Base-by-base conservation (phyloP, 2,888 invertebrate species). In the Brachyopa scutellaris region DNA sequence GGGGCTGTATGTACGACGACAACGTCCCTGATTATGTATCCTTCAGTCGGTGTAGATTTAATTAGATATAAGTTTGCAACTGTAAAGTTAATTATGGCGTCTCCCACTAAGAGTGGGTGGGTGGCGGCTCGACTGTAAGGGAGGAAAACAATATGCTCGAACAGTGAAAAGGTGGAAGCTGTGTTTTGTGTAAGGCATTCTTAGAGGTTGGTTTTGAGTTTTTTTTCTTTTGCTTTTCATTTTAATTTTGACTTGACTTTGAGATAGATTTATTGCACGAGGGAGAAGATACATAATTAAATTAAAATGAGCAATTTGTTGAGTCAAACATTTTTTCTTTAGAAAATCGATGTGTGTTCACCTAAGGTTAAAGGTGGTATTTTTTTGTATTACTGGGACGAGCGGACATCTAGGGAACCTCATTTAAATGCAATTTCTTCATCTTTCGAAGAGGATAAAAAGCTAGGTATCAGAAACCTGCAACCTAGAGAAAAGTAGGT, bases 11-110 rank as follows among this genome's bases (percentile, higher is more conserved):
- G 66, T 45, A 36, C 55, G 31, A 45, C 36, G 59, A 53, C 53
- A 67, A 38, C 38, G 74, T 29, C 66, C 45, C 45, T 62, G 70
- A 53, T 59, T 33, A 21, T 38, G 45, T 55, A 55, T 76, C 49
- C 59, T 55, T 47, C 69, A 45, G 53, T 67, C 33, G 40, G 51
- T 82, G 82, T 66, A 40, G 53, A 53, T 72, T 82, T 82, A 82
- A 77, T 82, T 82, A 77, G 77, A 77, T 82, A 74, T 70, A 64
- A 82, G 77, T 66, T 82, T 72, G 70, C 70, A 82, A 77, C 53
- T 61, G 61, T 74, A 51, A 82, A 82, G 80, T 74, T 70, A 82
- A 82, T 82, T 64, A 69, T 49, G 38, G 13, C 17, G 51, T 47
- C 42, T 33, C n/a, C n/a, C 11, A 33, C 40, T 29, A 2, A n/a